Percentiles rank a stretch among this genome's conserved stretches.
Conservation (phyloP, 2,113 vertebrate species). For the Silurus meridionalis region DNA sequence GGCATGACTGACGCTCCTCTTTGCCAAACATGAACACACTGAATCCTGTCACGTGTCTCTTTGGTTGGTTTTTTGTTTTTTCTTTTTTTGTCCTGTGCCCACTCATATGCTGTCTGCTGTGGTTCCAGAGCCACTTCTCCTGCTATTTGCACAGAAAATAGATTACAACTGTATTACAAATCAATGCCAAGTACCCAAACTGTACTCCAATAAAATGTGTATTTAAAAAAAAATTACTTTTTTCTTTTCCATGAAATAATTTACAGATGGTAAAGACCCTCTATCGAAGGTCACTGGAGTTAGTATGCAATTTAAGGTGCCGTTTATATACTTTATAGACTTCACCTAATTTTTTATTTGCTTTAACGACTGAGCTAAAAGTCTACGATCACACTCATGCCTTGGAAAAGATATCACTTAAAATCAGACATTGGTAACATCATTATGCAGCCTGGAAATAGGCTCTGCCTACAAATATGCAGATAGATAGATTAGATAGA, state of each 20-base stretch:
- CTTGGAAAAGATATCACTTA: background rate
- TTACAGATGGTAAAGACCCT: background rate
- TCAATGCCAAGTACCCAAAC: constrained; percentile 64
- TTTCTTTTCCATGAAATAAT: background rate
- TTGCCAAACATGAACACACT: background rate
- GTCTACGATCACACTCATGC: background rate
- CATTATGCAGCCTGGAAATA: too few relatives aligned
- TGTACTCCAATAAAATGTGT: constrained; percentile 72
- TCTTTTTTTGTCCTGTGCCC: constrained; percentile 44
- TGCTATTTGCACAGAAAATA: constrained; percentile 55
- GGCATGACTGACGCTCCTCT: constrained; percentile 34
- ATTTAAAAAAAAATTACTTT: constrained; percentile 60
- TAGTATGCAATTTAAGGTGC: background rate
- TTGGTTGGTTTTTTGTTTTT: background rate
- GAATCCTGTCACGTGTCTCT: constrained; percentile 43
- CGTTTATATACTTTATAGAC: background rate
- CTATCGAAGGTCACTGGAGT: background rate
- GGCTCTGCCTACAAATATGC: too few relatives aligned
- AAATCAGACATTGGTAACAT: background rate
- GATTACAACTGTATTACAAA: constrained; percentile 59
- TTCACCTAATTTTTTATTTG: background rate
- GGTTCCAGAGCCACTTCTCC: constrained; percentile 52
- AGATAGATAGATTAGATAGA: too few relatives aligned
- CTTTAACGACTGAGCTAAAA: background rate
- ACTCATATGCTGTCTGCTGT: constrained; percentile 35